Evolutionary conservation across 2,113 vertebrate species (phyloP).

Genomic region (Girardinichthys multiradiatus): DNA sequence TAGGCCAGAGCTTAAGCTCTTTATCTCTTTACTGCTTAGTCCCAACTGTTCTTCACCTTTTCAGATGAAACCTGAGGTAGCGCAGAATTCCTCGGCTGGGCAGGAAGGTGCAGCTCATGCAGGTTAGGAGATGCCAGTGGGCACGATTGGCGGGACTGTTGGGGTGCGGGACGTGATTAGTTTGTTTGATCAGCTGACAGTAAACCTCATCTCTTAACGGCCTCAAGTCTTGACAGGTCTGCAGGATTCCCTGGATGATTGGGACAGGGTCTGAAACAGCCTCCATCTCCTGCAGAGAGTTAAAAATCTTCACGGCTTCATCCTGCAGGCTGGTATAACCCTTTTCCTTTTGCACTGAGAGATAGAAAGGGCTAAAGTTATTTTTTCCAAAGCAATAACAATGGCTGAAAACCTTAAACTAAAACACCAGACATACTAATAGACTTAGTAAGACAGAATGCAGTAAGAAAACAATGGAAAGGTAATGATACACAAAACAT

Average conservation of each 20-base stretch:
- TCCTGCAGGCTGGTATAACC: conserved; percentile 93
- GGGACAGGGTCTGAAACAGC: conserved; percentile 89
- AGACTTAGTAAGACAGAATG: background rate
- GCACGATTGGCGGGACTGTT: conserved; percentile 82
- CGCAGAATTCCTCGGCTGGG: conserved; percentile 89
- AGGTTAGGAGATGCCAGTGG: conserved; percentile 91
- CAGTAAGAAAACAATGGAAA: background rate
- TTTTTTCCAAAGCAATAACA: background rate
- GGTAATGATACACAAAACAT: background rate
- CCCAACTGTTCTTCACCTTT: conserved; percentile 76
- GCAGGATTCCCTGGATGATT: conserved; percentile 92
- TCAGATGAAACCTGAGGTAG: conserved; percentile 92
- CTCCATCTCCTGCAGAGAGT: conserved; percentile 93
- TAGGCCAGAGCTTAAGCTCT: background rate
- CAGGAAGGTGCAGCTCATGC: conserved; percentile 91
- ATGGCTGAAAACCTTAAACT: background rate
- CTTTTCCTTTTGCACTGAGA: conserved; percentile 89
- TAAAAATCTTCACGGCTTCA: conserved; percentile 93
- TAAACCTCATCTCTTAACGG: conserved; percentile 90
- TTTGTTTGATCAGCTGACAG: conserved; percentile 95
- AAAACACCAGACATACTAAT: background rate
- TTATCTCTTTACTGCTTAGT: background rate
- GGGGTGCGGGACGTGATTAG: conserved; percentile 90
- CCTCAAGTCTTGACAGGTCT: conserved; percentile 92
- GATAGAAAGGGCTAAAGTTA: background rate